Evolutionary conservation across 2,113 vertebrate genomes (phyloP).

Genomic region (Leiothrix lutea): DNA sequence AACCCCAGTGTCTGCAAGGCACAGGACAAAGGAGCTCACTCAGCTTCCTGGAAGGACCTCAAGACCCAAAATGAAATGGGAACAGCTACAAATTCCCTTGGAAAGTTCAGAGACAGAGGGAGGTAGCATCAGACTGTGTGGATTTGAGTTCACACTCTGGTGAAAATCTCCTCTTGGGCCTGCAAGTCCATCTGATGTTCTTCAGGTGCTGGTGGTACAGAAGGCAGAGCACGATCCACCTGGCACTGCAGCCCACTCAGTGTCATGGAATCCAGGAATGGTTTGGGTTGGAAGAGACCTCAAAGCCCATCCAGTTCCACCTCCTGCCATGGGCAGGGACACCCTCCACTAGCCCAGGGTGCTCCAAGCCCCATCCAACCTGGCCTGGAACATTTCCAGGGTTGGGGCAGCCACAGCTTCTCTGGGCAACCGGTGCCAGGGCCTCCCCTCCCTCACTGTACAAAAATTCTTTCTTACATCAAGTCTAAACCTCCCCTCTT

Average conservation of each 20-base stretch:
- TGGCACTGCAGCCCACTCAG: neutral
- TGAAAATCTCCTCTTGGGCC: neutral
- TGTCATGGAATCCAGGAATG: neutral
- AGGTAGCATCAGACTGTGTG: rapidly evolving
- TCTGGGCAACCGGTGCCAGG: neutral
- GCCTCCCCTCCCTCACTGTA: rapidly evolving
- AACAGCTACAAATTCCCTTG: neutral
- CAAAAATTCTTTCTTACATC: neutral
- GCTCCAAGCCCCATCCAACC: rapidly evolving
- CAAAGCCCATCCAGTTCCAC: rapidly evolving
- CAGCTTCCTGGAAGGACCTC: neutral
- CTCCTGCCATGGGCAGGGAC: neutral
- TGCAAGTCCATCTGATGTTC: neutral
- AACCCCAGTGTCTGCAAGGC: neutral
- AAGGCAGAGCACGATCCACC: neutral
- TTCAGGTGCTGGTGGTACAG: neutral
- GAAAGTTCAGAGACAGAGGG: neutral
- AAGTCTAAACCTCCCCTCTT: neutral
- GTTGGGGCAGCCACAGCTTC: neutral
- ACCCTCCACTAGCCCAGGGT: rapidly evolving
- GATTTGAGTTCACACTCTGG: neutral
- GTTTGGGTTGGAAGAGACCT: neutral
- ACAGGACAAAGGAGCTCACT: neutral
- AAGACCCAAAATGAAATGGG: neutral
- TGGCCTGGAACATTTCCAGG: neutral